Evolutionary conservation across 2,888 invertebrate genomes (phyloP), one percentile per base, ranked within the genome.

Genomic region (Pammene aurita): DNA sequence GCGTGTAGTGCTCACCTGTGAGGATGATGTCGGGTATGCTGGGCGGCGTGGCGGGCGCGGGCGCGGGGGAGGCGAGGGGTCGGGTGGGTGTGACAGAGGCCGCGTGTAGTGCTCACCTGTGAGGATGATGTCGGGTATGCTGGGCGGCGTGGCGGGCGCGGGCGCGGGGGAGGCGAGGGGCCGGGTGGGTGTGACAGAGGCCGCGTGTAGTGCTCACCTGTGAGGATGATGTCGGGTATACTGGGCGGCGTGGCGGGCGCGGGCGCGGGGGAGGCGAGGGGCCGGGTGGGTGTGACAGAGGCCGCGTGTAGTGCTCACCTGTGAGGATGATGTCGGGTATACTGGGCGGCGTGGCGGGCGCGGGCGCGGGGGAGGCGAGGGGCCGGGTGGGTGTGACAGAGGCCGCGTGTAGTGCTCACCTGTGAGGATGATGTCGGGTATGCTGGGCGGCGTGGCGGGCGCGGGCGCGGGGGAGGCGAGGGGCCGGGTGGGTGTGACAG

Each of bases 11-110:
- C 71, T 50, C 18, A 50, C 80, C 50, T 50, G 50, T 50, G 50
- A 16, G 50, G 16, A 50, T 50, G 50, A 50, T 50, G 50, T 50
- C 50, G 50, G 50, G 50, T 50, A 50, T 50, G 50, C 18, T 18
- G 50, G 50, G 50, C 18, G 50, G 50, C 18, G 96, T 96, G 90
- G 96, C 93, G 82, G 90, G 92, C 72, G 93, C 81, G 78, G 84
- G 80, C 68, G 85, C 76, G 70, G 78, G 78, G 34, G 80, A 78
- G 34, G 77, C 91, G 77, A 85, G 90, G 80, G 26, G 26, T 4
- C 26, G 26, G 26, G 26, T 26, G 26, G 26, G 26, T 26, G 26
- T 26, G 26, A 26, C 26, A 26, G 26, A 26, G 89, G 82, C 89
- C 89, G 38, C 88, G 85, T 71, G 84, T 80, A 46, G 38, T 76